Evolutionary conservation across 1,140 invertebrate genomes (phyloP), one percentile per base, ranked within the genome.

Genomic region (Pseudoatta argentina): DNA sequence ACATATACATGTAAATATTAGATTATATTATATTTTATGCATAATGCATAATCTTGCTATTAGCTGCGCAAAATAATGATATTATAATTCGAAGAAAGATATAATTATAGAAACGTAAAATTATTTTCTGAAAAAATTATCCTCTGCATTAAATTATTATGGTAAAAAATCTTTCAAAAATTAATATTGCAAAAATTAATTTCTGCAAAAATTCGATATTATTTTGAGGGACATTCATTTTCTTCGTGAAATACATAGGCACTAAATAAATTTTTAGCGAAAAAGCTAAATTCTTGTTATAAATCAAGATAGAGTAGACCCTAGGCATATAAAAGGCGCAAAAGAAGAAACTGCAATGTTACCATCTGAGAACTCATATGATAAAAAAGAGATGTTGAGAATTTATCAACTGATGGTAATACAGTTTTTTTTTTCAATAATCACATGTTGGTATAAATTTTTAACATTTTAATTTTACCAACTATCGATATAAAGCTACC

Each of bases 321-420:
- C n/a, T 67, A 82, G 2, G 5, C 7, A 67, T 12, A 61, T 12
- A 61, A 82, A 82, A 12, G 71, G 18, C 0, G 34, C 34, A 34
- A 34, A 34, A 8, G 34, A 39, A 73, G 39, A 30, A 73, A 61
- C 39, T 30, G 55, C 34, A 39, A 7, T 39, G 1, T 61, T 59
- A 83, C 55, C 67, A 27, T 61, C 10, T 1, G 55, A 73, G 79
- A 73, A 61, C 67, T 12, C 53, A 39, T 39, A 39, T 5, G 53
- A 73, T 59, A 73, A 48, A 61, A 61, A 27, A 73, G 39, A 48
- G 7, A 72, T 59, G 16, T 48, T 14, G 18, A 34, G 30, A 51
- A 27, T 34, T 0, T 61, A 83, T 73, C 79, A 83, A 73, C 55
- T 30, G 67, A 61, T 24, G 79, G 79, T 39, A 55, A 73, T 34